These are phyloP conservation scores for Epizoanthus fatuus DNA, from an alignment of 92 coral and sea anemone genomes.

Conservation along the genomic window DNA sequence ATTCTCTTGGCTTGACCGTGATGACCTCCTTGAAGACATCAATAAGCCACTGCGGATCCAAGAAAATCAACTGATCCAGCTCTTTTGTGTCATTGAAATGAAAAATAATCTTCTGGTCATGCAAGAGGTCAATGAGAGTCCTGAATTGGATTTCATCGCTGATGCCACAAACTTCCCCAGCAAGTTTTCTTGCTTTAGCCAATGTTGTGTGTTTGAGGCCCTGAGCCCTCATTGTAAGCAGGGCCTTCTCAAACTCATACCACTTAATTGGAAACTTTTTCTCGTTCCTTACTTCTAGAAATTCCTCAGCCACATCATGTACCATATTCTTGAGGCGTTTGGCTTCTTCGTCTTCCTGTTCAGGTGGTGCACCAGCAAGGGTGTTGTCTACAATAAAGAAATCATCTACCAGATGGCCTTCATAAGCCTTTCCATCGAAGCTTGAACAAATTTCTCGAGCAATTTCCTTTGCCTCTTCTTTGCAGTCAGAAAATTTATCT, in stretches of 20 bases:
- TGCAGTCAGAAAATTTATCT: background rate
- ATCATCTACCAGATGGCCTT: background rate
- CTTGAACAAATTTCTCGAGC: background rate
- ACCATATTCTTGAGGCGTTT: background rate
- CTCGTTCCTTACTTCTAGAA: background rate
- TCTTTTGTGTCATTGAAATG: constrained; percentile 52
- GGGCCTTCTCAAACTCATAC: constrained; percentile 60
- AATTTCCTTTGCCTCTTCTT: background rate
- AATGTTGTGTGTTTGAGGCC: constrained; percentile 43
- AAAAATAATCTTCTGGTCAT: constrained; percentile 62
- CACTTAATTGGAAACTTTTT: constrained; percentile 47
- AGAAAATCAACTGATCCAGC: constrained; percentile 38
- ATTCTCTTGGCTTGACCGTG: constrained; percentile 53
- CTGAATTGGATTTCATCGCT: constrained; percentile 30
- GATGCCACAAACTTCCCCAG: constrained; percentile 23
- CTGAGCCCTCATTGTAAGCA: constrained; percentile 14
- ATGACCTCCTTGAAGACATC: constrained; percentile 66
- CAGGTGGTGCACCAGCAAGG: background rate
- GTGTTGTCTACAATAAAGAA: background rate
- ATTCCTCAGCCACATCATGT: background rate
- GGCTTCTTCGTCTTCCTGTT: background rate
- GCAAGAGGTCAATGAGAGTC: constrained; percentile 56
- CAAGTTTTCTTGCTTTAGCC: constrained; percentile 41
- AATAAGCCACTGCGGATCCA: constrained; percentile 75
- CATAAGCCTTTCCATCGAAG: background rate